Percentiles rank a stretch among this genome's conserved stretches.
Evolutionary conservation across 2,797 vertebrate species (phyloP).

Genomic region (Schizopygopsis malacanthus): DNA sequence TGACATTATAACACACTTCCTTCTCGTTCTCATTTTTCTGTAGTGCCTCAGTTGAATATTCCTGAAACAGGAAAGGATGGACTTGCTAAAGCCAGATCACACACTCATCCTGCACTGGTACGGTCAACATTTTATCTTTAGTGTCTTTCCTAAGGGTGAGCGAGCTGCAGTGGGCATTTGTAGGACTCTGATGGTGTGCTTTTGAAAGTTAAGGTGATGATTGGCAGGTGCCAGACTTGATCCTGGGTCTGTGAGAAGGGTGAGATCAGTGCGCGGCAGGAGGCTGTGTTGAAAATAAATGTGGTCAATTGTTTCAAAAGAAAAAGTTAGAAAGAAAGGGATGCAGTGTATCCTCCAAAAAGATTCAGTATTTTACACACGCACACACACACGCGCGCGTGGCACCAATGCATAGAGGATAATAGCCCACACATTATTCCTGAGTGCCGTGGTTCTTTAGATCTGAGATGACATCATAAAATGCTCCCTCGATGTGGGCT

Average conservation of each 20-base stretch:
- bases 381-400: background rate
- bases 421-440: slow-evolving; percentile 73
- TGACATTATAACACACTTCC: slow-evolving; percentile 18
- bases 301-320: slow-evolving; percentile 20
- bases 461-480: slow-evolving; percentile 80
- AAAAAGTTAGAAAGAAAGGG: slow-evolving; percentile 41
- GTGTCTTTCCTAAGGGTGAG: background rate
- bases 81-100: background rate
- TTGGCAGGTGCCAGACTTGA: slow-evolving; percentile 47
- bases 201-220: slow-evolving; percentile 36
- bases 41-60: slow-evolving; percentile 21
- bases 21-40: slow-evolving; percentile 23
- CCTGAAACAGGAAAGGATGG: background rate
- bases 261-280: slow-evolving; percentile 25
- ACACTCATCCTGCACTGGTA: background rate
- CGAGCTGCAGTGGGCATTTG: slow-evolving; percentile 1
- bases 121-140: background rate
- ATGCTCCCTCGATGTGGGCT: slow-evolving; percentile 71
- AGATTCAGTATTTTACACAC: slow-evolving; percentile 17
- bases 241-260: slow-evolving; percentile 12
- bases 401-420: slow-evolving; percentile 29
- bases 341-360: slow-evolving; percentile 29
- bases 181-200: slow-evolving; percentile 6
- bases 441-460: slow-evolving; percentile 67
- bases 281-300: slow-evolving; percentile 20